Evolutionary conservation across 2,797 vertebrate species (phyloP), one percentile per base, ranked within the genome.

Genomic region (Emydoidea blandingii): DNA sequence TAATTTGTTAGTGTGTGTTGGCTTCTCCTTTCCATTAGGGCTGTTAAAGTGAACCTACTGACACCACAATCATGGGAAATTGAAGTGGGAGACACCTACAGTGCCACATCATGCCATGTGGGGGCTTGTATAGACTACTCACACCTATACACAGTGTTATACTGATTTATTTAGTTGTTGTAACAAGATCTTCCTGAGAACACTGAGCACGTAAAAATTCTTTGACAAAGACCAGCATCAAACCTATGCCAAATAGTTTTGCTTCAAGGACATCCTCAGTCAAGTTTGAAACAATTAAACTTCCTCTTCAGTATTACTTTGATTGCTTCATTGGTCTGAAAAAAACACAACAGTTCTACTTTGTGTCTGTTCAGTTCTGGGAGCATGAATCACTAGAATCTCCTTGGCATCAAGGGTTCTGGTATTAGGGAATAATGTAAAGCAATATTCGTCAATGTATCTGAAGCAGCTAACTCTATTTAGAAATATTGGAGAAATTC

Each of bases 141-240:
- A 5, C 37, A 79, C 44, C 52, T 59, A 29, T 0, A 9, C 4
- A 4, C 0, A 5, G 41, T 1, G 47, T 59, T 14, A 80, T 57
- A 74, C 81, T 0, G 23, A 59, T 83, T 65, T 81, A 34, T 81
- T 37, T 18, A 0, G 0, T 7, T 31, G 31, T 0, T 56, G n/a
- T 59, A 59, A 44, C 54, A 50, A 18, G 1, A 88, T 56, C 10
- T 57, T n/a, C n/a, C 15, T 85, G 82, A 79, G 47, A 41, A 78
- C 85, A 81, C 31, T 56, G n/a, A 82, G 79, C 4, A 27, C 5
- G 52, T 29, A 6, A 6, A 10, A 90, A 47, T 5, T 29, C 6
- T 81, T 83, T 83, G 81, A 89, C 1, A 0, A 37, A 23, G 54
- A 85, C 72, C 23, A 49, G 84, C 84, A 91, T 76, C 87, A 83